A percentile compares a stretch with the other conserved stretches of the same genome.
Evolutionary conservation across 2,797 vertebrate species (phyloP).

Genomic region (Jordanella pulchra): DNA sequence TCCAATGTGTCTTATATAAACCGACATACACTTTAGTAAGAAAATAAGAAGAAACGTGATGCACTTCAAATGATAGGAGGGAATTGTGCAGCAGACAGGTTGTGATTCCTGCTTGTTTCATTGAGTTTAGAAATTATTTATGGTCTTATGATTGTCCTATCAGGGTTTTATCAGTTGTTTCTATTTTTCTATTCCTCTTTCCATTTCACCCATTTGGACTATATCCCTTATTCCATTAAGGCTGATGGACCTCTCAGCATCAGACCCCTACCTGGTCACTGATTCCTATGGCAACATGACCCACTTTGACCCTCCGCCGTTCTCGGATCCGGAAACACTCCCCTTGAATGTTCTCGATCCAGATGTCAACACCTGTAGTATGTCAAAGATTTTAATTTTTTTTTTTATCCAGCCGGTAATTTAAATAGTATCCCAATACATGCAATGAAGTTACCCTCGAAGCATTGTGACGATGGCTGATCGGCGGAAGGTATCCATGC

Average conservation of each 20-base stretch:
- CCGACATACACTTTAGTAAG: no score
- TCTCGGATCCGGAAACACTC: conserved; percentile 92
- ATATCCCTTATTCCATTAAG: background rate
- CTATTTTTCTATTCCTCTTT: no score
- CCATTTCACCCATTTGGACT: no score
- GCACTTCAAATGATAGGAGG: no score
- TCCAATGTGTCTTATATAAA: no score
- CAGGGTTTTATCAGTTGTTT: no score
- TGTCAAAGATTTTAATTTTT: background rate
- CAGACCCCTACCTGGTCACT: conserved; percentile 83
- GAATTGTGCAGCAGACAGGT: no score
- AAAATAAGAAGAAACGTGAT: no score
- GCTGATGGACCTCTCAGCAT: conserved; percentile 3
- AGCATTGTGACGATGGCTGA: conserved; percentile 80
- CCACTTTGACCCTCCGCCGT: conserved; percentile 87
- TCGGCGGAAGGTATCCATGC: conserved; percentile 82
- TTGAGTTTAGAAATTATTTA: no score
- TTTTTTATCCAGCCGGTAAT: no score
- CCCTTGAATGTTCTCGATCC: conserved; percentile 89
- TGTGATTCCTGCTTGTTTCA: no score
- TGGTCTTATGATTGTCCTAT: no score
- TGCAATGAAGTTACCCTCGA: conserved; percentile 80
- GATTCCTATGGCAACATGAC: conserved; percentile 91
- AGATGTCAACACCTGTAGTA: conserved; percentile 89
- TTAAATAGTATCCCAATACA: fast-evolving